Evolutionary conservation across 2,888 invertebrate species (phyloP), one percentile per base, ranked within the genome.

Genomic region (Protula sp.): DNA sequence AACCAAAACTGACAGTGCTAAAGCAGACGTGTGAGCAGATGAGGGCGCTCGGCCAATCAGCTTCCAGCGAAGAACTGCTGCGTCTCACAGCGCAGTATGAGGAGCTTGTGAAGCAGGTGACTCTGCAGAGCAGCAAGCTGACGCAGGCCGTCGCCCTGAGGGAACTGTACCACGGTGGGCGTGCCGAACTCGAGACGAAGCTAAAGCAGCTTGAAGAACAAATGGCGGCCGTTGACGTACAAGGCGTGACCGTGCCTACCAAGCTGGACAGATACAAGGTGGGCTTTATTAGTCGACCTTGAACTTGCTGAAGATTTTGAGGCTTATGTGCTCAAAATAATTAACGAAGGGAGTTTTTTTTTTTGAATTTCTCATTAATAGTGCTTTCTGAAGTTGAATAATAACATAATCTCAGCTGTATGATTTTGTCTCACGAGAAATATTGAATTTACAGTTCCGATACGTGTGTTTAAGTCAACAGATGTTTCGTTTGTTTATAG

Each of bases 161-260:
- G 19, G 93, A 95, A 77, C 93, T 94, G 74, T 94, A 91, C 81
- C 87, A 92, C 57, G 88, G 89, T 0, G 83, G 70, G 63, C 66
- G 67, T 55, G 64, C 65, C n/a, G 72, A 71, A 47, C 61, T 76
- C 38, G 71, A 75, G 54, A 52, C 64, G 2, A 29, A 61, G 1
- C 63, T 74, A 22, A 65, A 65, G 29, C 67, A 70, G 28, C 71
- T 69, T 60, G 69, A 73, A 51, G 68, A 72, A 47, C 64, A 71
- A 57, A 63, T 76, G 28, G 28, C 55, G 5, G 66, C 67, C n/a
- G 64, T 72, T n/a, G 66, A 66, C 14, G 67, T 68, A 14, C 54
- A 58, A 4, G 70, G 71, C 26, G 63, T 71, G 9, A 63, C 75
- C n/a, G 59, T 72, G 3, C 63, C 68, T 45, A 71, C 72, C 24